Evolutionary conservation across 2,113 vertebrate species (phyloP).

Genomic region (Pholis gunnellus): DNA sequence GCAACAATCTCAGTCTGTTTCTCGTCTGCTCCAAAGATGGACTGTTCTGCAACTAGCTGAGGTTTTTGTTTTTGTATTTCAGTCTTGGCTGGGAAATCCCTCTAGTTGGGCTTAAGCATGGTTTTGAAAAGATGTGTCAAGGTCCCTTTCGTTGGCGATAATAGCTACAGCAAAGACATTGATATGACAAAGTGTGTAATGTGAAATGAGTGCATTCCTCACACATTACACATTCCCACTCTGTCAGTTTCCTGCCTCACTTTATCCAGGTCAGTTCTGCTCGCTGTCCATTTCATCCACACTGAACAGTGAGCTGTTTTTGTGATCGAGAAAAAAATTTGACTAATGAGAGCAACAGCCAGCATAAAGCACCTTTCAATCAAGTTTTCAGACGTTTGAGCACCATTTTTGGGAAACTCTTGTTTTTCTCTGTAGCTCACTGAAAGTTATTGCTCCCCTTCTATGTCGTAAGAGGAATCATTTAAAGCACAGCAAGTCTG

Average conservation of each 20-base stretch:
- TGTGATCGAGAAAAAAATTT: slow-evolving; percentile 7
- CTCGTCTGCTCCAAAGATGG: no score
- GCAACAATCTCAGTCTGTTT: neutral
- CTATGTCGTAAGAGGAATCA: neutral
- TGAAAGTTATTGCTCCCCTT: neutral
- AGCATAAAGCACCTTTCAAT: neutral
- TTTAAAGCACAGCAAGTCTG: neutral
- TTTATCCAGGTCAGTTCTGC: slow-evolving; percentile 44
- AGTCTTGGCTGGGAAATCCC: no score
- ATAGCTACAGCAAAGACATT: no score
- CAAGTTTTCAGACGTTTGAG: neutral
- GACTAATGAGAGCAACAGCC: slow-evolving; percentile 15
- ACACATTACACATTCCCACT: neutral
- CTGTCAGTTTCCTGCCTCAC: slow-evolving; percentile 11
- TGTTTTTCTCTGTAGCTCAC: neutral
- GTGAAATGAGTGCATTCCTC: neutral
- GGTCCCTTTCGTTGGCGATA: no score
- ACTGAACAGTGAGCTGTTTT: neutral
- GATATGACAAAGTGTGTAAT: no score
- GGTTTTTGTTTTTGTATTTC: no score
- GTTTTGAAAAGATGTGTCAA: no score
- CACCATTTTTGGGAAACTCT: neutral
- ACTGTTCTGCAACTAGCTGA: no score
- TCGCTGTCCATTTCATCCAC: slow-evolving; percentile 17
- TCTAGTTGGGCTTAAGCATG: no score